Base-by-base conservation (phyloP, 2,888 invertebrate genomes). In the Clostera curtula region DNA sequence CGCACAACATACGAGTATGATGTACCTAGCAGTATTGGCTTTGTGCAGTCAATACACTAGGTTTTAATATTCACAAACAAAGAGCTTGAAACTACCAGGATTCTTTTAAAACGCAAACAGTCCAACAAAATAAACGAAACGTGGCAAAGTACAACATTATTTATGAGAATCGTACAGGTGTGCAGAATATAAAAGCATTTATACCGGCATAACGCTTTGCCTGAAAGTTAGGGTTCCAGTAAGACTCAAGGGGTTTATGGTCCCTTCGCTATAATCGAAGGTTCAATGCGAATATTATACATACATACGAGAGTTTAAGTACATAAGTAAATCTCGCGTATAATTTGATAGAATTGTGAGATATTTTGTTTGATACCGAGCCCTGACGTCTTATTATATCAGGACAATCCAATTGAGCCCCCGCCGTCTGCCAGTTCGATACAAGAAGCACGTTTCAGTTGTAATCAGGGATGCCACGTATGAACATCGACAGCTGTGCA, bases 121-220 rank as follows among this genome's bases (percentile, higher is more conserved):
- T n/a, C n/a, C n/a, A n/a, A 29, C 34, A 25, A 28, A 34, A 29
- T 36, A 37, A 34, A 29, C 18, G 15, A 21, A 37, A 39, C 21
- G 17, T 34, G 31, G 44, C 40, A 38, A 44, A 37, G 31, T 25
- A 26, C 38, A 42, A 51, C n/a, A n/a, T 49, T 47, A 55, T 49
- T 49, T 47, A 48, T 47, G 43, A 36, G 34, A 29, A 43, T 40
- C 36, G 35, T 40, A 46, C 55, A 58, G 46, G 52, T 56, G 49
- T 38, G 40, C 43, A 29, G 27, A 46, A 41, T 44, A 51, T 50
- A 47, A 49, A n/a, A 53, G 28, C 41, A 38, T 49, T 48, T 49
- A 46, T 43, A 34, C 27, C 21, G 29, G 29, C 41, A 35, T 25
- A 31, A 25, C 41, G 33, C 27, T 36, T 35, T 38, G 44, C 31